Evolutionary conservation across 2,113 vertebrate genomes (phyloP), one percentile per base, ranked within the genome.

Genomic region (Indri indri): DNA sequence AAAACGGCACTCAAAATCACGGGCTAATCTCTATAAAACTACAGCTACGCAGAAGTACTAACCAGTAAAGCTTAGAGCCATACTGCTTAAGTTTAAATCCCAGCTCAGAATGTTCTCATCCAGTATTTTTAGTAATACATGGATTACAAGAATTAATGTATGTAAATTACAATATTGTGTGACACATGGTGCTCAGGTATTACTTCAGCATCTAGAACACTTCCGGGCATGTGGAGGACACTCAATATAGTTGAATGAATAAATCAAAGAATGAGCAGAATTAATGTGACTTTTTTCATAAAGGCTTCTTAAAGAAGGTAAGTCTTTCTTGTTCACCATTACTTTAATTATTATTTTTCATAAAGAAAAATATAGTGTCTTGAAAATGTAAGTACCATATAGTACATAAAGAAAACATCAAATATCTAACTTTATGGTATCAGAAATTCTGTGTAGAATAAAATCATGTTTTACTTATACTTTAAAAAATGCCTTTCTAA

Each of bases 401-500:
- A 77, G 30, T n/a, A 59, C 17, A 70, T 88, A 92, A 40, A 87
- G n/a, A 59, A 77, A 95, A 66, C 0, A 45, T 68, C 34, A 70
- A 70, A 50, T 74, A 87, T 50, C 12, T 84, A 83, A 89, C 90
- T 80, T 89, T 87, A 65, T 37, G 32, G 12, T 54, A 45, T 66
- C 10, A 80, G 32, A 92, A 70, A 90, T 88, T 5, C 27, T 45
- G 3, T 63, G 5, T 9, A 90, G 59, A 92, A 68, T 71, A 61
- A 88, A 90, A 81, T 82, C 3, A 42, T 65, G 81, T 12, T 85
- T 86, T n/a, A 54, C 17, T 81, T 45, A 54, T 54, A 32, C 17
- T 93, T 96, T 37, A 47, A 68, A 86, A 95, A 74, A 50, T 63
- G 6, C 2, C 17, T 90, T 94, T 88, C 74, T 88, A 84, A 90